Conservation (phyloP, 2,113 vertebrate genomes). For the Sebastes schlegelii region DNA sequence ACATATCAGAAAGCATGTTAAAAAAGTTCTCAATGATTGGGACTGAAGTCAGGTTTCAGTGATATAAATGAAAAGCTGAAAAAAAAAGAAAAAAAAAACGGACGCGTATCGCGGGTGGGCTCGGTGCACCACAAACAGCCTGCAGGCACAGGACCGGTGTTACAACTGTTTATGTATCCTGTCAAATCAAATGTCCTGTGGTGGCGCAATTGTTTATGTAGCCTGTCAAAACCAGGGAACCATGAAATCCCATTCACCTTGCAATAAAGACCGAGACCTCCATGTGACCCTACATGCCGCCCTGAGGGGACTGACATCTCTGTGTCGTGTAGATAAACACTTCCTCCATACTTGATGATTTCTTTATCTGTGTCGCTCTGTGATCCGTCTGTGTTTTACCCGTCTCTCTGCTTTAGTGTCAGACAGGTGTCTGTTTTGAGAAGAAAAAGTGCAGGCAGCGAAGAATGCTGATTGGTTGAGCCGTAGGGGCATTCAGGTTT, state of each 20-base stretch:
- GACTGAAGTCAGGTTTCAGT: constrained; percentile 7
- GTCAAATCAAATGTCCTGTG: constrained; percentile 62
- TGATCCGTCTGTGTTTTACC: constrained; percentile 11
- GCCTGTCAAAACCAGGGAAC: constrained; percentile 50
- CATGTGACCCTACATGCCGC: constrained; percentile 7
- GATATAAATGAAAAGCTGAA: constrained; percentile 1
- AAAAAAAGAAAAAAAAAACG: no score
- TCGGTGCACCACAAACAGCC: constrained; percentile 13
- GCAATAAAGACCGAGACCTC: constrained; percentile 50
- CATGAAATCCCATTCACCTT: constrained; percentile 43
- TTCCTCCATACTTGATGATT: constrained; percentile 10
- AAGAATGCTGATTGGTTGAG: not conserved
- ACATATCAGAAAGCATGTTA: not conserved
- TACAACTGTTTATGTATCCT: constrained; percentile 49
- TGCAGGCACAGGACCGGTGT: constrained; percentile 34
- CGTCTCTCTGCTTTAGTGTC: constrained; percentile 4
- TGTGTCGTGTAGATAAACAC: constrained; percentile 35
- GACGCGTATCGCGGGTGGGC: not conserved
- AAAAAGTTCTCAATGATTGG: not conserved
- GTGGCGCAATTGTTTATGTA: constrained; percentile 47
- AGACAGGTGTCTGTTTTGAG: not conserved
- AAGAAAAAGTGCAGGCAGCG: not conserved
- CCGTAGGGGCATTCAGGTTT: not conserved
- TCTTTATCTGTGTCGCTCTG: not conserved
- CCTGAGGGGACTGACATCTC: constrained; percentile 22